Evolutionary conservation across 2,888 invertebrate species (phyloP).

Genomic region (Trichogramma dendrolimi): DNA sequence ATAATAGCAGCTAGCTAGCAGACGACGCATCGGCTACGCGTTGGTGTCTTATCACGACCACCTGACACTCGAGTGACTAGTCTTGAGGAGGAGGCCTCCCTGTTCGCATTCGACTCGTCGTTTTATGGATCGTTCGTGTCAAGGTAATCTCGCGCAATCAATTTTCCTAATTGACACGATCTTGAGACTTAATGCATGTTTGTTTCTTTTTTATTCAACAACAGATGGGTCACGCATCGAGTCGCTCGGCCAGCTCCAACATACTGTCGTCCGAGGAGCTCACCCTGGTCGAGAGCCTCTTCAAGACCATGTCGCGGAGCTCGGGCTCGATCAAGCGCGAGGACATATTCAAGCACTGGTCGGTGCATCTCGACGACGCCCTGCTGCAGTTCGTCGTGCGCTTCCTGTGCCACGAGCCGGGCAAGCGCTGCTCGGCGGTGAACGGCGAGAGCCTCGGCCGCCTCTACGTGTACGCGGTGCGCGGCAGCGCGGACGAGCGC

Average conservation of each 20-base stretch:
- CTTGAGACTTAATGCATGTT: neutral
- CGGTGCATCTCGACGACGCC: conserved; percentile 45
- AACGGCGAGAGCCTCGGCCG: conserved; percentile 49
- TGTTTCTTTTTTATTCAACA: conserved; percentile 22
- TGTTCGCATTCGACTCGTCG: no score
- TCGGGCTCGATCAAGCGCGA: conserved; percentile 50
- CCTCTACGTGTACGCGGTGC: conserved; percentile 46
- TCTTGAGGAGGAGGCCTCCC: no score
- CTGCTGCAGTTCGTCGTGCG: conserved; percentile 46
- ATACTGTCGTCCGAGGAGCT: conserved; percentile 48
- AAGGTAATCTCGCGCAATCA: conserved; percentile 15
- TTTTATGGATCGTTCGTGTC: conserved; percentile 22
- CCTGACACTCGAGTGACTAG: no score
- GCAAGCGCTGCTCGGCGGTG: conserved; percentile 44
- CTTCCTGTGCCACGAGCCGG: conserved; percentile 49
- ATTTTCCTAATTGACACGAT: neutral
- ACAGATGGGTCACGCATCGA: conserved; percentile 50
- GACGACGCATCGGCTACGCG: no score
- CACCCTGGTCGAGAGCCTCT: conserved; percentile 47
- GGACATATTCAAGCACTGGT: conserved; percentile 51
- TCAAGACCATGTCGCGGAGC: conserved; percentile 50
- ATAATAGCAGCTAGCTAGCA: no score
- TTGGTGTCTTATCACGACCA: no score
- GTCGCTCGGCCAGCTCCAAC: conserved; percentile 46
- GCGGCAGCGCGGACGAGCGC: conserved; percentile 47